Evolutionary conservation across 1,140 invertebrate species (phyloP).

Genomic region (Bombus pyrosoma): DNA sequence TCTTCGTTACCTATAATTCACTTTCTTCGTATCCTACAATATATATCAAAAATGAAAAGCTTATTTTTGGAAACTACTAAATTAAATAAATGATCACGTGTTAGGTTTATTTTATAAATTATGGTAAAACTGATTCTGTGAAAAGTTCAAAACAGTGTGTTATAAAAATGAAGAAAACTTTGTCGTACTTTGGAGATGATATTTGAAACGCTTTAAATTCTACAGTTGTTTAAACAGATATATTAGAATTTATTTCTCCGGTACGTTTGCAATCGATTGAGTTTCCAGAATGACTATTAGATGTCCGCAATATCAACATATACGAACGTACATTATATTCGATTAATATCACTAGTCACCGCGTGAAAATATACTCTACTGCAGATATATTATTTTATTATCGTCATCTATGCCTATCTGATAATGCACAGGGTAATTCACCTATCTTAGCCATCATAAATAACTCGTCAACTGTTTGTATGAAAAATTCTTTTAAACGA

Average conservation of each 20-base stretch:
- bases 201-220: not conserved
- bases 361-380: not conserved
- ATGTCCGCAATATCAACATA: not conserved
- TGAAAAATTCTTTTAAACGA: not conserved
- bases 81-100: no score
- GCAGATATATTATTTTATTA: not conserved
- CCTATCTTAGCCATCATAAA: not conserved
- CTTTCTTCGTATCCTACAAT: no score
- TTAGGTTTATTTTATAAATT: not conserved
- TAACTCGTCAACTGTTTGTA: not conserved
- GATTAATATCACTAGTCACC: not conserved
- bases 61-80: not conserved
- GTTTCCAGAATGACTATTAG: not conserved
- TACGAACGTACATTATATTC: not conserved
- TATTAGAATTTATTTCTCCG: not conserved
- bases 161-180: not conserved
- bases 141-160: not conserved
- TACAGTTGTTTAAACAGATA: not conserved
- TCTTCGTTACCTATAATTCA: no score
- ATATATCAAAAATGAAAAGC: not conserved
- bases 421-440: not conserved
- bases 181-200: not conserved
- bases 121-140: not conserved
- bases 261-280: not conserved
- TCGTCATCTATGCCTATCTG: not conserved